Evolutionary conservation across 2,888 invertebrate species (phyloP), one percentile per base, ranked within the genome.

Genomic region (Dexiosoma caninum): DNA sequence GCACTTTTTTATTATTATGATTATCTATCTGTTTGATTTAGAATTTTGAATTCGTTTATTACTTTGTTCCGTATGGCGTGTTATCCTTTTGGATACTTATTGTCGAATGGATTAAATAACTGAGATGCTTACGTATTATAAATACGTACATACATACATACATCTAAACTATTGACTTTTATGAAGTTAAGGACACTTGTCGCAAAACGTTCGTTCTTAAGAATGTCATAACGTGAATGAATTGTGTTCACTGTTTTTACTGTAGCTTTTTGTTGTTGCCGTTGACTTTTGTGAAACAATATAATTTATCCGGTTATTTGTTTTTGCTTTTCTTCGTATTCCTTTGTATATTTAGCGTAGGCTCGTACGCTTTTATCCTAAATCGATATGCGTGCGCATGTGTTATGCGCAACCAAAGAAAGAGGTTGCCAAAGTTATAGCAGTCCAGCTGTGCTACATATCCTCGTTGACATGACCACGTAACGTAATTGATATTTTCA

Each of bases 351-450:
- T 55, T 9, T 62, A 55, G 23, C 19, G 46, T 49, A 51, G 4
- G 32, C 44, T 67, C 32, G 72, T 70, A 75, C 66, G 66, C 69
- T 77, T 16, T 81, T 77, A 81, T 81, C 81, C 75, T 77, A 55
- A 83, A 83, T 83, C 83, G 59, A 83, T 83, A 82, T 83, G 82
- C 83, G 82, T 81, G 82, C 83, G 83, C 83, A 83, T 44, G 23
- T 35, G 19, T 71, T 46, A 64, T 35, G 69, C 37, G 59, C 53
- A 69, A 64, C n/a, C 6, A 10, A 10, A n/a, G 5, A 4, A 40
- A 30, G 71, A 19, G 55, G 64, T 59, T 81, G 72, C 69, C 81
- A 70, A 67, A 16, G 27, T 44, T 55, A 4, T 27, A 5, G 4
- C 0, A n/a, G n/a, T n/a, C n/a, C 12, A 35, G 16, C 35, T 35